A percentile compares a stretch with the other conserved stretches of the same genome.
Evolutionary conservation across 2,113 vertebrate genomes (phyloP).

Genomic region (Gadus chalcogrammus): DNA sequence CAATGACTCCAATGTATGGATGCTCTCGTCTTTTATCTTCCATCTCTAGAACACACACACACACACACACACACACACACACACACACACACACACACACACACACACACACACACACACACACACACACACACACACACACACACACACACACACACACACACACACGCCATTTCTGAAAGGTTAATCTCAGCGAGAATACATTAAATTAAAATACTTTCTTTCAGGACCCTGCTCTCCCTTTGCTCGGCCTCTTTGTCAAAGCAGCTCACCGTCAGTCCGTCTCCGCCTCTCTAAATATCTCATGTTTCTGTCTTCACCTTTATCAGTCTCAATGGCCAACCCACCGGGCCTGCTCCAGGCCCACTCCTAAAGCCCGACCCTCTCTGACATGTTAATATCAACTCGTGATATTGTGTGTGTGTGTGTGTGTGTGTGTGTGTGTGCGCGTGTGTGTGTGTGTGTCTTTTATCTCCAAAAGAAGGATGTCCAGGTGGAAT

Average conservation of each 20-base stretch:
- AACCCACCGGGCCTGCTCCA: not conserved
- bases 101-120: not conserved
- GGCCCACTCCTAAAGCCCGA: too few species aligned
- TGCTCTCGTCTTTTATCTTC: not conserved
- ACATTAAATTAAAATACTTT: not conserved
- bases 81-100: not conserved
- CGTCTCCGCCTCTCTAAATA: conserved; percentile 1
- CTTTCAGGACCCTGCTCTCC: conserved; percentile 9
- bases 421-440: too few species aligned
- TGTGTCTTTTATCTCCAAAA: not conserved
- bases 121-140: not conserved
- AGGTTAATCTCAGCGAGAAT: conserved; percentile 31
- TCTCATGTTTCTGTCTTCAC: conserved; percentile 4
- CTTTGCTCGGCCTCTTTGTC: not conserved
- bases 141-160: too few species aligned
- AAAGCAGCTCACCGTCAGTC: conserved; percentile 5
- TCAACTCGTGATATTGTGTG: not conserved
- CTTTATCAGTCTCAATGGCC: not conserved
- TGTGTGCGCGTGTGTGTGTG: too few species aligned
- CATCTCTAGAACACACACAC: not conserved
- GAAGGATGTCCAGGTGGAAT: not conserved
- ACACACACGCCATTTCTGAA: not conserved
- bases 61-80: too few species aligned
- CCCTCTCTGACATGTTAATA: too few species aligned
- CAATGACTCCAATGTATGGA: not conserved